Conservation (phyloP, 2,888 invertebrate genomes). For the Mystacides longicornis region DNA sequence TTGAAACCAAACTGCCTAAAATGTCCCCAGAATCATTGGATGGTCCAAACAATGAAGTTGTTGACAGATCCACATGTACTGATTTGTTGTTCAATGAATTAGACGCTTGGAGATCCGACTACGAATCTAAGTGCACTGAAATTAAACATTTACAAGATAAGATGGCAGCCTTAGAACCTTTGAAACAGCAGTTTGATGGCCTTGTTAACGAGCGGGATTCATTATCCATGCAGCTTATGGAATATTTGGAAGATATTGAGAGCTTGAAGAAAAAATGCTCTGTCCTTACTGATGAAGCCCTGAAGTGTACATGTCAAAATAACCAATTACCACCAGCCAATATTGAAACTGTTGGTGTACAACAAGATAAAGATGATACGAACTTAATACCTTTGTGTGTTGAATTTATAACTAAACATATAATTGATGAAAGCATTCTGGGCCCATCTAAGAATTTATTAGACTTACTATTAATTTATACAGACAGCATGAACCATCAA, state of each 20-base stretch:
- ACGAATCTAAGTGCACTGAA: not conserved
- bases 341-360: not conserved
- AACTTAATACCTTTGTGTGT: not conserved
- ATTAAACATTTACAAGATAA: not conserved
- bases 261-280: conserved; percentile 32
- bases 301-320: not conserved
- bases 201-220: conserved; percentile 48
- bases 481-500: not conserved
- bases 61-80: not conserved
- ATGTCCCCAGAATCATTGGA: not conserved
- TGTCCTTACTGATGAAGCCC: not conserved
- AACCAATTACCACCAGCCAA: not conserved
- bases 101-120: not conserved
- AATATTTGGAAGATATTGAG: conserved; percentile 49
- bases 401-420: not conserved
- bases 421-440: not conserved
- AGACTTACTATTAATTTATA: not conserved
- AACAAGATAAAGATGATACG: not conserved
- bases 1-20: not conserved
- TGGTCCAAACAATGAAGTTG: not conserved
- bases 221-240: conserved; percentile 52
- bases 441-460: not conserved
- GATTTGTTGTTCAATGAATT: not conserved
- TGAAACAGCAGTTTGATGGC: conserved; percentile 31
- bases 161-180: conserved; percentile 2